Percentiles rank a stretch among this genome's conserved stretches.
phyloP scores from a whole-genome alignment of 2,797 vertebrate species.

The Hippopotamyrus pictus region DNA sequence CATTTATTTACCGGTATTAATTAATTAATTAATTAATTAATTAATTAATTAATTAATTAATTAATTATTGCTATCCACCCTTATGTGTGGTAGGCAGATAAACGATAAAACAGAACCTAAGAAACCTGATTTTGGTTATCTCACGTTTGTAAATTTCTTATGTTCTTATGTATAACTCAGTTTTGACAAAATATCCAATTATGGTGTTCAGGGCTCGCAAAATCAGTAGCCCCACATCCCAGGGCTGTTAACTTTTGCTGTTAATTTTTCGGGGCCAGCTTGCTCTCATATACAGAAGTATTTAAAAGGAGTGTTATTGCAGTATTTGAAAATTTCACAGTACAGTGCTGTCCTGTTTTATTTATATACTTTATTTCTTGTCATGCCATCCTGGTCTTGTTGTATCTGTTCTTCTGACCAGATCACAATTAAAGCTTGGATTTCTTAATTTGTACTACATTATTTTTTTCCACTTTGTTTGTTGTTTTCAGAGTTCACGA shows the following conservation, averaged over 20 bases:
- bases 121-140: background rate
- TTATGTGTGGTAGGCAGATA: background rate
- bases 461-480: background rate
- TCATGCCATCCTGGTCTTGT: background rate
- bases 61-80: background rate
- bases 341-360: background rate
- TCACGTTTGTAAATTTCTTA: too few relatives aligned
- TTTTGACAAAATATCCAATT: background rate
- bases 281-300: too few relatives aligned
- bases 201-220: background rate
- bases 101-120: background rate
- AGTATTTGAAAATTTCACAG: background rate
- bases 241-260: background rate
- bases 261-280: too few relatives aligned
- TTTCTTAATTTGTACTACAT: too few relatives aligned
- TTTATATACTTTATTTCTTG: background rate
- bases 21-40: background rate
- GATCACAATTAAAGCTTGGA: too few relatives aligned
- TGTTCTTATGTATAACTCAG: too few relatives aligned
- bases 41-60: background rate
- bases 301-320: too few relatives aligned
- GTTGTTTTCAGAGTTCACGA: background rate
- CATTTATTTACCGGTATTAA: background rate
- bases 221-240: background rate
- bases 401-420: too few relatives aligned